Evolutionary conservation across 2,113 vertebrate genomes (phyloP).

Genomic region (Eurystomus gularis): DNA sequence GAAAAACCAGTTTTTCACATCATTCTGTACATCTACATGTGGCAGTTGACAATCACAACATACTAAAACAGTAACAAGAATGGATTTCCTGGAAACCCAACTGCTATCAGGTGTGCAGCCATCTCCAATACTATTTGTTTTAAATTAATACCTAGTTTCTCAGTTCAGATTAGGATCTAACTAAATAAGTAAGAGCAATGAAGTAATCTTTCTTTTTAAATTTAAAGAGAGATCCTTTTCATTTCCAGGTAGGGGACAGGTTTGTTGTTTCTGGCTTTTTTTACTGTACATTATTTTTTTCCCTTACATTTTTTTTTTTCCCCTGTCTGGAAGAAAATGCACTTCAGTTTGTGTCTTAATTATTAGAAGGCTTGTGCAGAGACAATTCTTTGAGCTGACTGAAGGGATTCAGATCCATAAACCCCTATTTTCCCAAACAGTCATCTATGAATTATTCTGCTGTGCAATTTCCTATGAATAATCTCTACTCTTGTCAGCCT

Average conservation of each 20-base stretch:
- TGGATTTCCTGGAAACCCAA: background rate
- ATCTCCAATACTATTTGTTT: background rate
- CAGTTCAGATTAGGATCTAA: background rate
- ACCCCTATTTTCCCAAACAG: background rate
- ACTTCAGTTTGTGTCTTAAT: background rate
- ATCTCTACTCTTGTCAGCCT: background rate
- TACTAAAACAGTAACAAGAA: background rate
- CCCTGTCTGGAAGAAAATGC: background rate
- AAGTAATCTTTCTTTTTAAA: background rate
- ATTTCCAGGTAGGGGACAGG: background rate
- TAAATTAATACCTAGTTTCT: background rate
- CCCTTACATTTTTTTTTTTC: background rate
- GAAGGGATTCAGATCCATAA: background rate
- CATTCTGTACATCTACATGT: background rate
- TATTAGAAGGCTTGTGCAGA: background rate
- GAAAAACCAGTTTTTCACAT: background rate
- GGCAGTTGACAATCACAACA: background rate
- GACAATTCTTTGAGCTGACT: background rate
- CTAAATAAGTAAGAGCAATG: background rate
- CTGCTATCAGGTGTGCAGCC: background rate
- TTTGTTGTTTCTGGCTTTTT: rapidly evolving
- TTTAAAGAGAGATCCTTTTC: background rate
- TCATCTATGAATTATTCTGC: background rate
- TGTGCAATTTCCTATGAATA: background rate
- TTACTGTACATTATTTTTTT: background rate